phyloP scores from a whole-genome alignment of 2,888 invertebrate genomes.

The Trachelus tabidus region DNA sequence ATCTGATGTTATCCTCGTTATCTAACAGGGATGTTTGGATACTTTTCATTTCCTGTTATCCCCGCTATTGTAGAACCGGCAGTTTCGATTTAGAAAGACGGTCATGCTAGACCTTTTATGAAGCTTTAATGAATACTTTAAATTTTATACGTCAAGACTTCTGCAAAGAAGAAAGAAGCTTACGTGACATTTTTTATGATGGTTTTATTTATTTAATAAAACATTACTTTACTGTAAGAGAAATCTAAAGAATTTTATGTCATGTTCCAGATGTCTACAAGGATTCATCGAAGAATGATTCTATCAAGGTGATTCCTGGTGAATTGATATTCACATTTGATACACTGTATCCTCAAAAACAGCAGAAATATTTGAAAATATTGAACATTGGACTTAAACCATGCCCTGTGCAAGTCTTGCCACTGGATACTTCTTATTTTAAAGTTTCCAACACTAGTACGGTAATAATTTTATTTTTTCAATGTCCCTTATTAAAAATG shows the following conservation, averaged over 20 bases:
- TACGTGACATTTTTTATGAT: neutral
- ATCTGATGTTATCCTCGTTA: neutral
- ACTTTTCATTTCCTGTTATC: neutral
- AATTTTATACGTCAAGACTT: neutral
- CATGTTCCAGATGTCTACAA: neutral
- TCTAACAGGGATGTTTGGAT: neutral
- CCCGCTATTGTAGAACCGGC: neutral
- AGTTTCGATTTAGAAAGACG: neutral
- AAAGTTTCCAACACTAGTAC: neutral
- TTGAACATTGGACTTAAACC: neutral
- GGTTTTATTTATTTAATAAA: neutral
- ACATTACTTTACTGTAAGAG: neutral
- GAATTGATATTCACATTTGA: neutral
- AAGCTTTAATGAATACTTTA: neutral
- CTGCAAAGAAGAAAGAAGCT: neutral
- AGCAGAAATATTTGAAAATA: neutral
- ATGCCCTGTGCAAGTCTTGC: neutral
- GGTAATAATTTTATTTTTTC: neutral
- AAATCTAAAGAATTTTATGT: neutral
- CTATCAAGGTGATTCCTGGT: neutral
- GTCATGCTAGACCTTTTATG: neutral
- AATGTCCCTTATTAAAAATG: neutral
- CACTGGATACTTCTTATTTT: neutral
- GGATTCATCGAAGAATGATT: neutral
- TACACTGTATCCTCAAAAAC: neutral